phyloP scores from a whole-genome alignment of 2,113 vertebrate genomes.

The Arvicanthis niloticus region DNA sequence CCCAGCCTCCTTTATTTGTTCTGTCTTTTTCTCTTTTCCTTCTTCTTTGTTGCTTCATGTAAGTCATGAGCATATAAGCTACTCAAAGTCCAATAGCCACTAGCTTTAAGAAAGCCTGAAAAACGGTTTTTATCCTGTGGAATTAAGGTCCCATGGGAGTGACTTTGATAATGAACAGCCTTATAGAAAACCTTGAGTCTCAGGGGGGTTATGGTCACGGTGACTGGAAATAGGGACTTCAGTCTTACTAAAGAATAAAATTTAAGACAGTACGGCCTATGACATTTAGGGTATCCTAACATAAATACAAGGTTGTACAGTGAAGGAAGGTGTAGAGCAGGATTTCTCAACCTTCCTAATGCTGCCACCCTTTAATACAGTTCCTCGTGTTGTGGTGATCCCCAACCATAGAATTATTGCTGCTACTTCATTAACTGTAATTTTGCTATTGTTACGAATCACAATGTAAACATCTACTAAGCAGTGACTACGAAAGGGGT shows the following conservation, averaged over 20 bases:
- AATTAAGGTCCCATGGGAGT: slow-evolving; percentile 7
- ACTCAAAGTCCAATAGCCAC: not conserved
- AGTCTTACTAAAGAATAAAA: not conserved
- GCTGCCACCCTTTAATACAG: not conserved
- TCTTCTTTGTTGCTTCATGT: not conserved
- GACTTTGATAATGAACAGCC: not conserved
- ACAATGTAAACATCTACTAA: not conserved
- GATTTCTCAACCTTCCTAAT: not conserved
- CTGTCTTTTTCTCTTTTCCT: not conserved
- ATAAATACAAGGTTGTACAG: not conserved
- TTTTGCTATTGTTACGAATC: not conserved
- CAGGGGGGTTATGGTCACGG: not conserved
- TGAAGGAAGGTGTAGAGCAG: not conserved
- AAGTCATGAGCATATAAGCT: not conserved
- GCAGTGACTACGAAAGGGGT: not conserved
- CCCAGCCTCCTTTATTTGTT: not conserved
- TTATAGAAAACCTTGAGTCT: not conserved
- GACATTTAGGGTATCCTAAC: not conserved
- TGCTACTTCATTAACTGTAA: not conserved
- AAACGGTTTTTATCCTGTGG: not conserved
- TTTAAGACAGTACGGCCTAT: not conserved
- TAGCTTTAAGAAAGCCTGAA: not conserved
- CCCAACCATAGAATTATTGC: not conserved
- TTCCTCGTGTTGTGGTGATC: not conserved
- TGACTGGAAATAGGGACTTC: not conserved